Conservation (phyloP, 2,888 invertebrate genomes). For the Protophormia terraenovae region DNA sequence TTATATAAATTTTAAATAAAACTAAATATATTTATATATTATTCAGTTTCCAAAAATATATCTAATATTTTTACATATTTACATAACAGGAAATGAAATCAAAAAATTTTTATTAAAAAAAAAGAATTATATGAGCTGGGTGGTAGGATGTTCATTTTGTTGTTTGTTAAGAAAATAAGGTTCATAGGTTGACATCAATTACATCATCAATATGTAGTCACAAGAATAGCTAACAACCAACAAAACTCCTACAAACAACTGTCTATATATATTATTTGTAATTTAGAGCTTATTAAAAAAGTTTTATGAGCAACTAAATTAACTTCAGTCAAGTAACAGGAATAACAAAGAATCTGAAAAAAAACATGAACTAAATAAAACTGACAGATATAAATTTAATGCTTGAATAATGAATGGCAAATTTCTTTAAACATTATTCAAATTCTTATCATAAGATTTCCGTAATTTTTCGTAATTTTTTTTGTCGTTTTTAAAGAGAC, state of each 20-base stretch:
- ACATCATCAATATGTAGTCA: not conserved
- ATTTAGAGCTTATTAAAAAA: constrained; percentile 54
- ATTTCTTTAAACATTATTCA: not conserved
- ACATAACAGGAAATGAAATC: not conserved
- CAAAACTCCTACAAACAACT: not conserved
- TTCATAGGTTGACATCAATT: not conserved
- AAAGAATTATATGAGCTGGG: too few species aligned
- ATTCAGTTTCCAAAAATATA: too few species aligned
- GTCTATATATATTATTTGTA: constrained; percentile 11
- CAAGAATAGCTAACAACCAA: not conserved
- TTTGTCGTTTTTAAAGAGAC: not conserved
- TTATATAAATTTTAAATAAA: too few species aligned
- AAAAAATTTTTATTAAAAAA: too few species aligned
- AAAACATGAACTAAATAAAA: not conserved
- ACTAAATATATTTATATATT: too few species aligned
- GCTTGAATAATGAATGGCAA: not conserved
- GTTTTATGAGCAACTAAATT: constrained; percentile 49
- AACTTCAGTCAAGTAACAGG: constrained; percentile 29
- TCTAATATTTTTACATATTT: too few species aligned
- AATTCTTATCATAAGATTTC: not conserved
- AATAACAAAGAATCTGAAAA: not conserved
- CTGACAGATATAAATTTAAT: not conserved
- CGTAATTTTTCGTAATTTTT: not conserved
- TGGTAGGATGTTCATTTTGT: too few species aligned
- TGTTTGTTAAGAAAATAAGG: not conserved